Percentiles rank a stretch among this genome's conserved stretches.
Evolutionary conservation across 2,113 vertebrate species (phyloP).

Genomic region (Microcebus tavaratra): DNA sequence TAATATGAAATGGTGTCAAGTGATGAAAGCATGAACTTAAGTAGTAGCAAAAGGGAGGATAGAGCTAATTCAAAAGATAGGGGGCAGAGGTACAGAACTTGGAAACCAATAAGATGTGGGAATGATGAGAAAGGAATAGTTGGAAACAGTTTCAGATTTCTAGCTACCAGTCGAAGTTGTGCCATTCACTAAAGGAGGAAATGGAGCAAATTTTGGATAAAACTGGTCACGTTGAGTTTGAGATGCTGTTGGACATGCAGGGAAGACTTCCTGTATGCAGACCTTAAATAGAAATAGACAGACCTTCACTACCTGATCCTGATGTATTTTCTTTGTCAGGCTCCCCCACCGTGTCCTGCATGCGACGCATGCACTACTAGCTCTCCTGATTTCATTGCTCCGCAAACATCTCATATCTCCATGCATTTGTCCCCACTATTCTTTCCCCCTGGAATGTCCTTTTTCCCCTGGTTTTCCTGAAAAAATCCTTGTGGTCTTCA

Average conservation of each 20-base stretch:
- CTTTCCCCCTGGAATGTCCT: neutral
- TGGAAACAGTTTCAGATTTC: neutral
- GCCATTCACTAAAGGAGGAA: neutral
- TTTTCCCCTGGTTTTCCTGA: neutral
- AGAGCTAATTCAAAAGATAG: neutral
- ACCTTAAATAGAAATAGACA: neutral
- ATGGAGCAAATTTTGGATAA: neutral
- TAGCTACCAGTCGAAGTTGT: neutral
- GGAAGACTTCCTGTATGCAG: neutral
- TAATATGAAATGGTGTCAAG: neutral
- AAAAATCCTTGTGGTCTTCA: neutral
- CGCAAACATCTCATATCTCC: neutral
- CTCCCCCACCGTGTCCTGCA: no score
- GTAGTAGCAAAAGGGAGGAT: neutral
- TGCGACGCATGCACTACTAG: neutral
- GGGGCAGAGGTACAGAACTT: neutral
- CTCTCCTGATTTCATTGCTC: neutral
- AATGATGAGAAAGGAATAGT: neutral
- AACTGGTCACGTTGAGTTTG: neutral
- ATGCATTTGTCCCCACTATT: neutral
- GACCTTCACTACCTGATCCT: neutral
- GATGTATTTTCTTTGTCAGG: neutral
- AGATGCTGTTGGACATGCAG: neutral
- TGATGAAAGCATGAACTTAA: neutral
- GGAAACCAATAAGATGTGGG: neutral